These are phyloP conservation scores for Elysia crispata DNA, from an alignment of 2,888 invertebrate genomes.

Conservation along the genomic window DNA sequence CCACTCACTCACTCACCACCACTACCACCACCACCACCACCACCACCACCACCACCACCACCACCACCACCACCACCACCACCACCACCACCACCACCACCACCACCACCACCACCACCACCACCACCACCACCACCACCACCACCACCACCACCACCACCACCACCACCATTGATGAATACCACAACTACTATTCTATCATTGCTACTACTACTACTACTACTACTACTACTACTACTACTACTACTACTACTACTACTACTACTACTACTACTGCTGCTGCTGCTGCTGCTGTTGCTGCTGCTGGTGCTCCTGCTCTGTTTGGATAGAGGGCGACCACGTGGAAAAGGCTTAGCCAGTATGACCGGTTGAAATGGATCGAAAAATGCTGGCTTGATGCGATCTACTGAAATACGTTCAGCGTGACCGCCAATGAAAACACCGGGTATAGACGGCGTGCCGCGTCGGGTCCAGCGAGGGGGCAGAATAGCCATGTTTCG, in stretches of 20 bases:
- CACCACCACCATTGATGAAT: neutral
- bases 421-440: too few species aligned
- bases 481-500: too few species aligned
- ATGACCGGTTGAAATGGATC: too few species aligned
- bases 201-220: neutral
- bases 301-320: too few species aligned
- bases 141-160: neutral
- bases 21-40: neutral
- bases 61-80: conserved; percentile 6
- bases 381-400: too few species aligned
- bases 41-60: neutral
- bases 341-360: neutral
- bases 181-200: too few species aligned
- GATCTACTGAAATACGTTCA: too few species aligned
- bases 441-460: too few species aligned
- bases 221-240: neutral
- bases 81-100: conserved; percentile 13
- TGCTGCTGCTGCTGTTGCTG: conserved; percentile 39
- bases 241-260: conserved; percentile 40
- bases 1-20: too few species aligned
- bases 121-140: conserved; percentile 9
- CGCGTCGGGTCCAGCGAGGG: neutral
- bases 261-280: conserved; percentile 41
- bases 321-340: neutral
- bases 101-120: conserved; percentile 15